phyloP scores from a whole-genome alignment of 2,113 vertebrate genomes.

The Varanus salvator region DNA sequence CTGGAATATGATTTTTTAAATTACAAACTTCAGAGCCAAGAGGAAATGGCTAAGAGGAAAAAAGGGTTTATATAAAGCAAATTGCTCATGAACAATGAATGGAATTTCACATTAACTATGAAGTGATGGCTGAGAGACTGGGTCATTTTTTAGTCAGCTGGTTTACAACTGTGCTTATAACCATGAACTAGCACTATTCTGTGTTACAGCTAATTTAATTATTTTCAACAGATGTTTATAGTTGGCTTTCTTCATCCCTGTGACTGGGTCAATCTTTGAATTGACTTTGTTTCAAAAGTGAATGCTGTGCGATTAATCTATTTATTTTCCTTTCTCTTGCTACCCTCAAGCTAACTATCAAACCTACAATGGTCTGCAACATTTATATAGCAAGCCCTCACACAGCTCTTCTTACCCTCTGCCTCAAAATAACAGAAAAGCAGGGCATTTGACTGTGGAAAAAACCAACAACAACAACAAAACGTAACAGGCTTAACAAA shows the following conservation, averaged over 20 bases:
- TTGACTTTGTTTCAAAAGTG: neutral
- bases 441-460: neutral
- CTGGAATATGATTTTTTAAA: neutral
- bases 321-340: neutral
- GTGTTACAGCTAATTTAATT: slow-evolving; percentile 4
- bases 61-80: neutral
- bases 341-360: neutral
- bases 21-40: neutral
- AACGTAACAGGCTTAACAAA: slow-evolving; percentile 3
- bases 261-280: neutral
- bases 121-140: neutral
- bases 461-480: neutral
- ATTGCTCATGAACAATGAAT: neutral
- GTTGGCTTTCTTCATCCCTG: neutral
- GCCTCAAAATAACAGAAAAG: slow-evolving; percentile 3
- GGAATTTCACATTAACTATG: neutral
- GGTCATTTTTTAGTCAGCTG: slow-evolving; percentile 8
- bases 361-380: neutral
- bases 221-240: slow-evolving; percentile 10
- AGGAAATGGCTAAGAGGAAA: neutral
- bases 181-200: neutral
- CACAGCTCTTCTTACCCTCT: neutral
- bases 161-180: slow-evolving; percentile 8
- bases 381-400: slow-evolving; percentile 7
- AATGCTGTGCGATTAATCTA: neutral